Conservation (phyloP, 1,140 invertebrate species). For the Cotesia vestalis region DNA sequence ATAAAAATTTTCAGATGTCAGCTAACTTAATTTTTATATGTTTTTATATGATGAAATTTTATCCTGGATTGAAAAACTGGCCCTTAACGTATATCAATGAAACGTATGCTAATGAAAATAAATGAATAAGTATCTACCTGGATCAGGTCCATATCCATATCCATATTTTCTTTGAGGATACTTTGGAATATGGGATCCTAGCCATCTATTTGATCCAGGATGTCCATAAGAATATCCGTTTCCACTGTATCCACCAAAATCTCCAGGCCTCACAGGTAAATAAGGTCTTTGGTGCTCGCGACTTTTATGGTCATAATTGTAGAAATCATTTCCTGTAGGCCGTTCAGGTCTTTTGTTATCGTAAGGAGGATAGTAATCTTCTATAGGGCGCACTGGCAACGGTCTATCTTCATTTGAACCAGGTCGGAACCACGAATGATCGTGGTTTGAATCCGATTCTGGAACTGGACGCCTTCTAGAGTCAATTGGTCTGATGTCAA, state of each 20-base stretch:
- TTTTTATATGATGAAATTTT: too few species aligned
- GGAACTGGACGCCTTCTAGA: slow-evolving; percentile 16
- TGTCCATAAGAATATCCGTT: slow-evolving; percentile 34
- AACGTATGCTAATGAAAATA: too few species aligned
- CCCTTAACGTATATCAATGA: too few species aligned
- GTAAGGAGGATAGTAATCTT: slow-evolving; percentile 16
- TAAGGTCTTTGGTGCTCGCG: slow-evolving; percentile 37
- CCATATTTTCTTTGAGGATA: slow-evolving; percentile 43
- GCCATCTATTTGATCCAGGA: background rate
- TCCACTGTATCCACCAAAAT: slow-evolving; percentile 29
- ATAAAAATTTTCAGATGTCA: too few species aligned
- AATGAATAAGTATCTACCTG: slow-evolving; percentile 35
- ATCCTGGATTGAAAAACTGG: too few species aligned
- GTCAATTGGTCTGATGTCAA: slow-evolving; percentile 31
- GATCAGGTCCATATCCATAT: slow-evolving; percentile 35
- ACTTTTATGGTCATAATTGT: slow-evolving; percentile 19
- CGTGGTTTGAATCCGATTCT: background rate
- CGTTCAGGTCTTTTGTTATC: background rate
- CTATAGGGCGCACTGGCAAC: slow-evolving; percentile 22
- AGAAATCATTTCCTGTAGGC: slow-evolving; percentile 10
- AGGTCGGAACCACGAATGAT: slow-evolving; percentile 1
- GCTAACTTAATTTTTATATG: too few species aligned
- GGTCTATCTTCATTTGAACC: slow-evolving; percentile 11
- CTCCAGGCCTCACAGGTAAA: slow-evolving; percentile 41
- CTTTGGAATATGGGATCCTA: slow-evolving; percentile 11